Evolutionary conservation across 1,140 invertebrate species (phyloP).

Genomic region (Laupala kohalensis): DNA sequence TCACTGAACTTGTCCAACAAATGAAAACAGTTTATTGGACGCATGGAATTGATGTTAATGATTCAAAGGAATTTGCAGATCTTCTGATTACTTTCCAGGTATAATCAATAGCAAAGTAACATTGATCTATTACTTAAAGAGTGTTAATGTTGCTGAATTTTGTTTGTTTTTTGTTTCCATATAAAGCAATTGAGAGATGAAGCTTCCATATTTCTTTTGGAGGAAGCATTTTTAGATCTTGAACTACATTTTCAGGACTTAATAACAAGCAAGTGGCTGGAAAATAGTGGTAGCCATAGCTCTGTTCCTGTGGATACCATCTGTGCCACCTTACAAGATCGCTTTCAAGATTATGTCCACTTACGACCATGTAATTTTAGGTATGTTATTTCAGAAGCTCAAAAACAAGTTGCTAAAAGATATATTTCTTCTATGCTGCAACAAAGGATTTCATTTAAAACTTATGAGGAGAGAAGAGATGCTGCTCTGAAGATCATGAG

Average conservation of each 20-base stretch:
- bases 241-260: conserved; percentile 79
- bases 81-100: conserved; percentile 46
- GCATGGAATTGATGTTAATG: conserved; percentile 38
- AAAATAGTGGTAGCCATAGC: conserved; percentile 31
- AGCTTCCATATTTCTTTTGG: conserved; percentile 67
- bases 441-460: conserved; percentile 63
- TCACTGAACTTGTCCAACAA: conserved; percentile 73
- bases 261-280: conserved; percentile 70
- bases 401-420: conserved; percentile 67
- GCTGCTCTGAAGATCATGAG: conserved; percentile 73
- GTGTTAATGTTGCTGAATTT: conserved; percentile 4
- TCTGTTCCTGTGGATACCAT: conserved; percentile 79
- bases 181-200: conserved; percentile 54
- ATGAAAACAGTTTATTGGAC: conserved; percentile 70
- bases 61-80: conserved; percentile 50
- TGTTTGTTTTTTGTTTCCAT: conserved; percentile 30
- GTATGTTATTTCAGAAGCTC: conserved; percentile 70
- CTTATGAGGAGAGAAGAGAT: conserved; percentile 65
- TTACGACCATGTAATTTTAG: conserved; percentile 75
- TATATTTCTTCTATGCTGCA: conserved; percentile 81
- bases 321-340: conserved; percentile 85
- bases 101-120: neutral
- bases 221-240: conserved; percentile 84
- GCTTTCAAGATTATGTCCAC: conserved; percentile 85
- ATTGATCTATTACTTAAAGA: neutral